Evolutionary conservation across 2,797 vertebrate species (phyloP).

Genomic region (Chelonia mydas): DNA sequence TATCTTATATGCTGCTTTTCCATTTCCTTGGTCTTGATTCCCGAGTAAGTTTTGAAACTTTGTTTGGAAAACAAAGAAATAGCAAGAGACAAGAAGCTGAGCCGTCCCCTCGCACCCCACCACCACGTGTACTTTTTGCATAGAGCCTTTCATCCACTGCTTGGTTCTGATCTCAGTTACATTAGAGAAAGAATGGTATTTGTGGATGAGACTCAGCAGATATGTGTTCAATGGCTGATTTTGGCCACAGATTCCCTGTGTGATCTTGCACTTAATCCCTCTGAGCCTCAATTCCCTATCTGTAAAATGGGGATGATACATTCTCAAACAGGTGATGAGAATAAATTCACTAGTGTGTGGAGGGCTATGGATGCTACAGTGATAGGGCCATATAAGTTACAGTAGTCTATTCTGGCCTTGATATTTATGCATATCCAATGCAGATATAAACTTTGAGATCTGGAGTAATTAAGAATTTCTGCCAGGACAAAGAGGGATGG

Average conservation of each 20-base stretch:
- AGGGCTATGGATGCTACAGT: background rate
- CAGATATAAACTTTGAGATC: background rate
- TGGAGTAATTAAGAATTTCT: background rate
- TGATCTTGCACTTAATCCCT: constrained; percentile 12
- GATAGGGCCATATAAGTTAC: background rate
- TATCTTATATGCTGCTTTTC: background rate
- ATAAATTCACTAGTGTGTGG: background rate
- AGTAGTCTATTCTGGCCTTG: background rate
- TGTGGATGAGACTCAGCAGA: background rate
- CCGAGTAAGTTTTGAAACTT: background rate
- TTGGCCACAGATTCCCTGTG: accelerated
- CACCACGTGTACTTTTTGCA: background rate
- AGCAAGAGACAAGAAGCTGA: background rate
- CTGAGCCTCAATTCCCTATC: background rate
- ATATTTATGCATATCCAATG: background rate
- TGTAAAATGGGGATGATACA: background rate
- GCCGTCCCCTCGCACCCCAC: background rate
- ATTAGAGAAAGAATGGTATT: constrained; percentile 4
- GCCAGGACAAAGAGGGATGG: background rate
- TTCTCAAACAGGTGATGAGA: accelerated
- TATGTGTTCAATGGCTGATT: background rate
- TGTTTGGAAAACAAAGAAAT: background rate
- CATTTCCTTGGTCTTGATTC: background rate
- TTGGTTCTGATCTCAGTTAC: background rate
- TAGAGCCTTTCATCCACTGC: background rate